These are phyloP conservation scores for Apogon talboti DNA, from an alignment of 2,797 vertebrate species.

Conservation along the genomic window DNA sequence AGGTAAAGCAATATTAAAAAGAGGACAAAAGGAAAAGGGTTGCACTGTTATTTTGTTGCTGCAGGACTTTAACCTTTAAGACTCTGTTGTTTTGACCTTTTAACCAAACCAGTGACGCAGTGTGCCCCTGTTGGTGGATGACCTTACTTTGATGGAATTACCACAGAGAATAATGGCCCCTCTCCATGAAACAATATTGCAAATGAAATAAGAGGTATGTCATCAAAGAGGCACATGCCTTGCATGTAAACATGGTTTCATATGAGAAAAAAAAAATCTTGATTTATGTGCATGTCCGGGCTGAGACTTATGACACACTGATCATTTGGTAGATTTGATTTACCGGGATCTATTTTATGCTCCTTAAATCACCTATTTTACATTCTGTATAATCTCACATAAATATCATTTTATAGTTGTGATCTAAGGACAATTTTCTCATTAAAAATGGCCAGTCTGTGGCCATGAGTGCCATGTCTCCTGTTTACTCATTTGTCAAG, in stretches of 20 bases:
- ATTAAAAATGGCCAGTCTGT: neutral
- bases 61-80: constrained; percentile 79
- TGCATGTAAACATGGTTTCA: constrained; percentile 17
- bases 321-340: constrained; percentile 20
- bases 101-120: constrained; percentile 70
- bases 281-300: constrained; percentile 28
- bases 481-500: constrained; percentile 50
- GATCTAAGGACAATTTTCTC: neutral
- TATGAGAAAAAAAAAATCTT: constrained; percentile 26
- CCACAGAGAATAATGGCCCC: constrained; percentile 60
- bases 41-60: constrained; percentile 46
- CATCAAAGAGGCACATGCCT: constrained; percentile 22
- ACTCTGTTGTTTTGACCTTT: constrained; percentile 79
- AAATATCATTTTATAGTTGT: neutral
- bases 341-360: neutral
- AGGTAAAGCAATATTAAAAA: constrained; percentile 46
- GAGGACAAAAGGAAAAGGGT: constrained; percentile 38
- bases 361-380: neutral
- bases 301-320: neutral
- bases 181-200: constrained; percentile 48
- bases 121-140: constrained; percentile 66
- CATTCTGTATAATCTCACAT: constrained; percentile 1
- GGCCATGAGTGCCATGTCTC: neutral
- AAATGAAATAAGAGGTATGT: constrained; percentile 29
- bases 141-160: constrained; percentile 84